Base-by-base conservation (phyloP, 2,888 invertebrate genomes). In the Pheosia gnoma region DNA sequence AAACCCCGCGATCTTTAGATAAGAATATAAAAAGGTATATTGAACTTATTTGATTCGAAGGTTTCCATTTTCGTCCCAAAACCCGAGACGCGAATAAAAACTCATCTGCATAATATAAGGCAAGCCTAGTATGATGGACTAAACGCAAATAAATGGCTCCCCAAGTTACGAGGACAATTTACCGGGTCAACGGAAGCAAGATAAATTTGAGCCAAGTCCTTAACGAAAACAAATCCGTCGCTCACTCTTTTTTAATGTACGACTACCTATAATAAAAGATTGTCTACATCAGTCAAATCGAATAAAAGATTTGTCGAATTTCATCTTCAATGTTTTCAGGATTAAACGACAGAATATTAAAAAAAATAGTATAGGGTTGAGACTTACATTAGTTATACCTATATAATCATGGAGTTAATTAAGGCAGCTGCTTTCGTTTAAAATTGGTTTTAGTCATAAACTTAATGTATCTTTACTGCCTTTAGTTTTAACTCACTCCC, bases 81-180 rank as follows among this genome's bases (percentile, higher is more conserved):
- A 78, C 81, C 80, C 69, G 74, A 62, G 70, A 66, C 60, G 78
- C 79, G 83, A 84, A 83, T 80, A 81, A 83, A 86, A 86, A 84
- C 84, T 87, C 85, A 85, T 88, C 88, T 88, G 85, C 88, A 89
- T 90, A 87, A 89, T 85, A 86, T 86, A 86, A 86, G 83, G 86
- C 84, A 84, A 79, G 83, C 82, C 83, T 76, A 84, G 85, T 85
- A 87, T 86, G 80, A 79, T 25, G 77, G 83, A 82, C 86, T 87
- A 86, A 89, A 87, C 84, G 85, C 84, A 89, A 90, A 90, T 88
- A 89, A 89, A 90, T 88, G 88, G 85, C 84, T 85, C 77, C 81
- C 82, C 83, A 82, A 88, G 86, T 88, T 87, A 87, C 88, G 87
- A 85, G 83, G 86, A 86, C 89, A 89, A 89, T 90, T 89, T 89